Evolutionary conservation across 1,140 invertebrate species (phyloP).

Genomic region (Agrypnia vestita): DNA sequence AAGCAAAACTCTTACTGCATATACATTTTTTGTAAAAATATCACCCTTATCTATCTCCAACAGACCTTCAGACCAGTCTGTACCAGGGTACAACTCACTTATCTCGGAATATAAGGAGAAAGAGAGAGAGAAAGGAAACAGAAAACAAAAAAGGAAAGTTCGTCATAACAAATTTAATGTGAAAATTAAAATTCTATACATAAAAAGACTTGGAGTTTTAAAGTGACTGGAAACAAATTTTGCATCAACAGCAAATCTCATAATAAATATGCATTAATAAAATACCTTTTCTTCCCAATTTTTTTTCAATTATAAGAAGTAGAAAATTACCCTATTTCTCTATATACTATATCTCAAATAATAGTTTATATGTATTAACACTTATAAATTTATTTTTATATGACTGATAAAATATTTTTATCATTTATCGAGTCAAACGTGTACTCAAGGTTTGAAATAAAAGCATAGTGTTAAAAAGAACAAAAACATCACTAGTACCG

Average conservation of each 20-base stretch:
- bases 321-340: constrained; percentile 52
- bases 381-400: constrained; percentile 42
- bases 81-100: neutral
- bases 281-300: constrained; percentile 46
- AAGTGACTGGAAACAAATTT: constrained; percentile 47
- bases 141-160: constrained; percentile 6
- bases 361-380: constrained; percentile 42
- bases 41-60: no score
- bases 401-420: neutral
- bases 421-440: neutral
- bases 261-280: constrained; percentile 47
- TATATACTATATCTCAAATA: constrained; percentile 47
- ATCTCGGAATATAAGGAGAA: neutral
- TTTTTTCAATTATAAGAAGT: constrained; percentile 52
- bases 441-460: constrained; percentile 1
- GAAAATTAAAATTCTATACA: constrained; percentile 53
- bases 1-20: no score
- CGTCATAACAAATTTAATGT: constrained; percentile 54
- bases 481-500: constrained; percentile 18
- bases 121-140: constrained; percentile 8
- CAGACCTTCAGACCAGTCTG: no score
- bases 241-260: constrained; percentile 46
- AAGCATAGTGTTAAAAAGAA: constrained; percentile 3
- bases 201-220: constrained; percentile 31
- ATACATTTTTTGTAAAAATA: no score